Evolutionary conservation across 1,140 invertebrate species (phyloP), one percentile per base, ranked within the genome.

Genomic region (Drosophila tristis): DNA sequence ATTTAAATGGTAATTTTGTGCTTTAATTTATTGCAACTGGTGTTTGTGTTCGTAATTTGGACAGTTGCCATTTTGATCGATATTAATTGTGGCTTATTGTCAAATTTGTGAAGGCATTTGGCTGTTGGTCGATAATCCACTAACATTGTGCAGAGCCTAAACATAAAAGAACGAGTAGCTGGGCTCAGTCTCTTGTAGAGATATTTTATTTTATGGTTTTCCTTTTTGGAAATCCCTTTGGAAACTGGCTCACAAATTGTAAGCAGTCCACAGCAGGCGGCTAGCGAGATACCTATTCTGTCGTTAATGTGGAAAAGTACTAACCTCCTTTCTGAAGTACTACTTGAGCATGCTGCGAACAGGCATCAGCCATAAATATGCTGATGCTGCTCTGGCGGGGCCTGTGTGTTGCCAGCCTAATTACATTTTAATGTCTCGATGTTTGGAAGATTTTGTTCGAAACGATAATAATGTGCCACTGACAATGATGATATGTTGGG

Each of bases 381-480:
- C 55, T 73, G 49, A 43, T 55, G 43, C 60, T 50, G 42, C 44
- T 61, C 45, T n/a, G 31, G 42, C 8, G n/a, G 39, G n/a, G 13
- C 20, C 44, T 43, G 20, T 70, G 42, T 71, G 65, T 51, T 54
- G 53, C 39, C 47, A 76, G 55, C 74, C 74, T 78, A 78, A 78
- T 78, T 78, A 78, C 74, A 78, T 78, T 78, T 78, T 78, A 77
- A 78, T 78, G 74, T 48, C n/a, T 39, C 35, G 11, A 39, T 39
- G 11, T 13, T 39, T 39, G 11, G 35, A 13, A 13, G 35, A 39
- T 39, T 39, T 39, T 39, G 11, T 39, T 11, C 35, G 45, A 58
- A 71, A 50, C 64, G 65, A 66, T 58, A 71, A 71, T 51, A 65
- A 70, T 35, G 70, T 8, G 31, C 16, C 20, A 16, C 26, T 50